Conservation (phyloP, 2,113 vertebrate genomes). For the Merops nubicus region DNA sequence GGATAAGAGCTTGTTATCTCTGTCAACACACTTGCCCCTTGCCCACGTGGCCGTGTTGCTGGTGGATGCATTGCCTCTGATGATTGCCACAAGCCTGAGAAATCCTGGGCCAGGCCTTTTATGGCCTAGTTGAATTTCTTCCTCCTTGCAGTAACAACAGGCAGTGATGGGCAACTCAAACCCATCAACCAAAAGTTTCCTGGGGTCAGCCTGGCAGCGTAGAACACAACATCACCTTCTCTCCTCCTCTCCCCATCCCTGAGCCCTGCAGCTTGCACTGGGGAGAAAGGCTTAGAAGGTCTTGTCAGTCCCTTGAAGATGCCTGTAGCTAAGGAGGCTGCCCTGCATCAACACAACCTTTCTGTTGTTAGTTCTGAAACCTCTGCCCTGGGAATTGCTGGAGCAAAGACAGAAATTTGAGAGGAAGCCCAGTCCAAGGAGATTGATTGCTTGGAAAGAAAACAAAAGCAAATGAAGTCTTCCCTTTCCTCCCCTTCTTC, state of each 20-base stretch:
- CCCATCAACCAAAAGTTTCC: neutral
- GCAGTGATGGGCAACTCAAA: neutral
- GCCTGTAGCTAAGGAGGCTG: neutral
- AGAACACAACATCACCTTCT: neutral
- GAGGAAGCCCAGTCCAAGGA: constrained; percentile 6
- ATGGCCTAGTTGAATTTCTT: neutral
- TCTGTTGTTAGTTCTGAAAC: constrained; percentile 1
- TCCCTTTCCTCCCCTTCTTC: constrained; percentile 17
- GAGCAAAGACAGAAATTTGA: constrained; percentile 48
- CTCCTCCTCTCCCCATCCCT: neutral
- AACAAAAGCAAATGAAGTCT: constrained; percentile 43
- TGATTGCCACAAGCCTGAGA: neutral
- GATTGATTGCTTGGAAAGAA: constrained; percentile 48
- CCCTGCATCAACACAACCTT: constrained; percentile 23
- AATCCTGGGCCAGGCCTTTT: neutral
- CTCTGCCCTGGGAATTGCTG: constrained; percentile 33
- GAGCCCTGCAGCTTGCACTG: neutral
- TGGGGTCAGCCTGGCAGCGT: neutral
- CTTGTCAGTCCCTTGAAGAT: neutral
- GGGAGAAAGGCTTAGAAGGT: neutral
- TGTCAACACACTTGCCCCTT: neutral
- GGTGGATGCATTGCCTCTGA: neutral
- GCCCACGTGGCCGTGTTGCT: fast-evolving
- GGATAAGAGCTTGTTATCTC: neutral
- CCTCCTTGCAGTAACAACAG: neutral